Evolutionary conservation across 1,140 invertebrate species (phyloP).

Genomic region (Drosophila kanapiae): DNA sequence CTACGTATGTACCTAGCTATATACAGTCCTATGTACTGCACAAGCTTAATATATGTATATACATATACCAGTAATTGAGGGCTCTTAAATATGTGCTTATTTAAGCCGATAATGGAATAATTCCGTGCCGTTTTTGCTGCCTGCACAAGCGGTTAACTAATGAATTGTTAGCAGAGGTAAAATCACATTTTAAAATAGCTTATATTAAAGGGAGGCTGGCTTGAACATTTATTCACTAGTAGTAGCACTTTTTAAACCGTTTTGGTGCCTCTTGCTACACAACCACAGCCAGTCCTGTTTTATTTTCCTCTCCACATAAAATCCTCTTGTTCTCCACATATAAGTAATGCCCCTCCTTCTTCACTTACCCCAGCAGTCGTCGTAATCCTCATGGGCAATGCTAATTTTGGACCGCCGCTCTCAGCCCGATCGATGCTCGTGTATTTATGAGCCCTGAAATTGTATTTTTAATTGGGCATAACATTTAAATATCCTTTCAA

Average conservation of each 20-base stretch:
- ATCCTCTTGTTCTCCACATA: neutral
- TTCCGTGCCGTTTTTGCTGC: constrained; percentile 27
- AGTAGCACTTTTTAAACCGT: too few relatives aligned
- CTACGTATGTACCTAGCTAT: neutral
- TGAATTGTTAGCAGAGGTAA: constrained; percentile 42
- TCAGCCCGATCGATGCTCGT: constrained; percentile 5
- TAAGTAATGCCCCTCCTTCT: neutral
- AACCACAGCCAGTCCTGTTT: neutral
- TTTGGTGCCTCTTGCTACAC: neutral
- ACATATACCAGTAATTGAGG: constrained; percentile 21
- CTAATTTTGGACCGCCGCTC: constrained; percentile 39
- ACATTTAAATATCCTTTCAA: constrained; percentile 71
- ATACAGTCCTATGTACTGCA: neutral
- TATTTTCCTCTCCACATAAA: too few relatives aligned
- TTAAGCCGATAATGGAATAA: constrained; percentile 52
- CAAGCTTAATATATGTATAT: neutral
- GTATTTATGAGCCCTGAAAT: constrained; percentile 72
- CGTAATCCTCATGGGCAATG: constrained; percentile 49
- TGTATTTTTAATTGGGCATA: constrained; percentile 79
- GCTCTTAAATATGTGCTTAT: constrained; percentile 38
- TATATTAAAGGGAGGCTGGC: too few relatives aligned
- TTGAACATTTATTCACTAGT: neutral
- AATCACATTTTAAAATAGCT: constrained; percentile 25
- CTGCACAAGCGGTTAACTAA: constrained; percentile 51
- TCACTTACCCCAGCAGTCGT: neutral